Conservation (phyloP, 2,888 invertebrate species). For the Polymixis lichenea region DNA sequence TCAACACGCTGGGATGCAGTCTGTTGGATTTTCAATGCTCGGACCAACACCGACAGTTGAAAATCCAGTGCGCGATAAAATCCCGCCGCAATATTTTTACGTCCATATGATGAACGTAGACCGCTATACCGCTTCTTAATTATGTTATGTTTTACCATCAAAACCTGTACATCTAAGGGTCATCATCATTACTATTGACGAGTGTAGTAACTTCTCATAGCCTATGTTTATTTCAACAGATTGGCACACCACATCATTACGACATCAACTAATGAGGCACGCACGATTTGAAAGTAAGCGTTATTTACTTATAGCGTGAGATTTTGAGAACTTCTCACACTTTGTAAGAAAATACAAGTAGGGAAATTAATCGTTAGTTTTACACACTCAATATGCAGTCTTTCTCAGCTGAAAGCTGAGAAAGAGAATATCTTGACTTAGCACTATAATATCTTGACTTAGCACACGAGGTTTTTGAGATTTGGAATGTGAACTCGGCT, state of each 20-base stretch:
- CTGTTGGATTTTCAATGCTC: too few species aligned
- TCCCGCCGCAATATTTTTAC: too few species aligned
- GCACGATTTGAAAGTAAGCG: conserved; percentile 58
- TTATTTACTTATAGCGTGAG: conserved; percentile 58
- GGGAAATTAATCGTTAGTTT: neutral
- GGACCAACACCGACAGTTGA: too few species aligned
- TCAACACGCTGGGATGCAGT: too few species aligned
- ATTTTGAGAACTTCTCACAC: conserved; percentile 56
- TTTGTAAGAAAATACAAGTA: neutral
- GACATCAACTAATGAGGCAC: conserved; percentile 51
- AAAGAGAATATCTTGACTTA: too few species aligned
- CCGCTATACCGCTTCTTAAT: neutral
- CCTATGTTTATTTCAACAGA: conserved; percentile 54
- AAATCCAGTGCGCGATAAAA: too few species aligned
- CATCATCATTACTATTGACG: conserved; percentile 12
- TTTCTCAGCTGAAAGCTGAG: too few species aligned
- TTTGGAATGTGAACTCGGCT: too few species aligned
- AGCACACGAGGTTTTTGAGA: too few species aligned
- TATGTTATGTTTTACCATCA: conserved; percentile 13
- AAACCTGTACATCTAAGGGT: conserved; percentile 11
- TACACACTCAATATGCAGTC: neutral
- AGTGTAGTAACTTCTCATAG: conserved; percentile 19
- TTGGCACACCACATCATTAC: conserved; percentile 56
- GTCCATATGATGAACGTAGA: too few species aligned
- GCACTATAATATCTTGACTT: too few species aligned